A percentile compares a stretch with the other conserved stretches of the same genome.
phyloP scores from a whole-genome alignment of 2,797 vertebrate genomes.

The Pteropus rufus region DNA sequence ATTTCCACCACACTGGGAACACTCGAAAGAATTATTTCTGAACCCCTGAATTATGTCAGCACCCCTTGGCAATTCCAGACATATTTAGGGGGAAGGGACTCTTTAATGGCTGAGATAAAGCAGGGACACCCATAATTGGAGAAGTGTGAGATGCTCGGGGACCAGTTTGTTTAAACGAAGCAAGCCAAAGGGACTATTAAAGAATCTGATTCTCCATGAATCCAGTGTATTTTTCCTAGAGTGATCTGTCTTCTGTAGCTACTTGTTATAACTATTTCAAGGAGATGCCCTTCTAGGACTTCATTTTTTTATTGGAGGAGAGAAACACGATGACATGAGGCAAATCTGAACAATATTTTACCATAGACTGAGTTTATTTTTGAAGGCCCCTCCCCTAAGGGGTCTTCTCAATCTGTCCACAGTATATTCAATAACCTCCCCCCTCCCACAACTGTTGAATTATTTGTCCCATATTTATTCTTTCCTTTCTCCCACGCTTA shows the following conservation, averaged over 20 bases:
- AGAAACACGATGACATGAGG: background rate
- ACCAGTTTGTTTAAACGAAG: conserved; percentile 22
- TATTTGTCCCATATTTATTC: background rate
- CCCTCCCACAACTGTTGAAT: too few species aligned
- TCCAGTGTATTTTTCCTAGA: background rate
- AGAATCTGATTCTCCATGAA: background rate
- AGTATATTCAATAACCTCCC: background rate
- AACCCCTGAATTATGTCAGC: background rate
- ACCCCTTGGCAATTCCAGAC: conserved; percentile 19
- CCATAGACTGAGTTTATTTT: background rate
- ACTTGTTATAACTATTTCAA: background rate
- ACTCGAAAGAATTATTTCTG: background rate
- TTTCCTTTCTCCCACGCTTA: background rate
- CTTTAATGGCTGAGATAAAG: conserved; percentile 1
- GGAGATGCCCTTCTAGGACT: background rate
- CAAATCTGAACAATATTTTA: background rate
- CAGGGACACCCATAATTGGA: background rate
- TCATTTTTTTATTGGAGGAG: conserved; percentile 27
- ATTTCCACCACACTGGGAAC: background rate
- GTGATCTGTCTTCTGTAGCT: background rate
- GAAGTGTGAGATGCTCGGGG: background rate
- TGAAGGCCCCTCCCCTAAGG: background rate
- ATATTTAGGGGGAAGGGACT: conserved; percentile 14
- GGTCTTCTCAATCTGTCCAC: background rate
- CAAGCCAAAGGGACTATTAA: background rate